Percentiles rank a stretch among this genome's conserved stretches.
Conservation (phyloP, 2,113 vertebrate species). For the Clupea harengus region DNA sequence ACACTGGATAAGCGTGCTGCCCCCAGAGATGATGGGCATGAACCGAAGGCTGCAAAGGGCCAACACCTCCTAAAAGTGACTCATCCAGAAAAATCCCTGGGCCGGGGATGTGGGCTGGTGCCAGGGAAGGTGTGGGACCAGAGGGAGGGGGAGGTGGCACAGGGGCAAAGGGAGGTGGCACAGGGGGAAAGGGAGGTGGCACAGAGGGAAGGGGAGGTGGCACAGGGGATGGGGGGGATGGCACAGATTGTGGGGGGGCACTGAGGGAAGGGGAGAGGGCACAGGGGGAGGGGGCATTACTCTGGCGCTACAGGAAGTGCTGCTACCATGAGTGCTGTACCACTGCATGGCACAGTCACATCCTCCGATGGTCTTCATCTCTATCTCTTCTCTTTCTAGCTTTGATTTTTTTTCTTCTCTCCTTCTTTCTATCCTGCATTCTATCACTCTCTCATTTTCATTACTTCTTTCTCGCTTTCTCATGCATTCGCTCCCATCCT, state of each 20-base stretch:
- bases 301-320: too few species aligned
- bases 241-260: too few species aligned
- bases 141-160: slow-evolving; percentile 2
- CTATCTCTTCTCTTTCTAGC: not conserved
- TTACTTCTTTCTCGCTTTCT: not conserved
- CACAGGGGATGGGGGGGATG: too few species aligned
- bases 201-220: too few species aligned
- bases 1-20: not conserved
- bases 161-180: not conserved
- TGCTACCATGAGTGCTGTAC: too few species aligned
- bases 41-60: not conserved
- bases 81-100: slow-evolving; percentile 53
- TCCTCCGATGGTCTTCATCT: too few species aligned
- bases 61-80: slow-evolving; percentile 24
- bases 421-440: not conserved
- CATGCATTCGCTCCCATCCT: too few species aligned
- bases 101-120: slow-evolving; percentile 60
- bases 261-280: too few species aligned
- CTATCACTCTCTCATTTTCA: not conserved
- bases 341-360: too few species aligned
- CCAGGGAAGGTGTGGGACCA: slow-evolving; percentile 66
- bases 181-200: not conserved
- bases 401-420: not conserved
- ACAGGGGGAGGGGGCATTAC: too few species aligned
- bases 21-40: not conserved